A percentile compares a stretch with the other conserved stretches of the same genome.
These are phyloP conservation scores for Iphiclides podalirius DNA, from an alignment of 2,888 invertebrate genomes.

Conservation along the genomic window DNA sequence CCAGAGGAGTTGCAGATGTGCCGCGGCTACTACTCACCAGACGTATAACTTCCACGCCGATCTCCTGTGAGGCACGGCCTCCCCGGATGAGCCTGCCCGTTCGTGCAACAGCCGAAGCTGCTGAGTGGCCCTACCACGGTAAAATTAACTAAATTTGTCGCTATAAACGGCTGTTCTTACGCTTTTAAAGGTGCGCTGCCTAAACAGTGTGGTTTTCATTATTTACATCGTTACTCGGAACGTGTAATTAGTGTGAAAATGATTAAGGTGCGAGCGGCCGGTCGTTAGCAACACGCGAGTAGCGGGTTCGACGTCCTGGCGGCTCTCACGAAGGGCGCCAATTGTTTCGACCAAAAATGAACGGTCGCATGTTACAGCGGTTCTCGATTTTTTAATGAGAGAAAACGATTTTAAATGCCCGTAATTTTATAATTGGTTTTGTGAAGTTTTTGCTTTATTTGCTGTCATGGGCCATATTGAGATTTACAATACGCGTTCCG, in stretches of 20 bases:
- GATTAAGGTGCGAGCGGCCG: constrained; percentile 52
- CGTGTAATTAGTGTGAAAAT: constrained; percentile 53
- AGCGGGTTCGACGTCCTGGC: constrained; percentile 49
- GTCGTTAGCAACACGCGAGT: constrained; percentile 53
- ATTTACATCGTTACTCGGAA: constrained; percentile 34
- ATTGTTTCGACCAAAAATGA: constrained; percentile 29
- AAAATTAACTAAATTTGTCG: too few relatives aligned
- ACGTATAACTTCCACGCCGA: too few relatives aligned
- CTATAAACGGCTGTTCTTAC: too few relatives aligned
- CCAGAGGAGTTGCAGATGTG: too few relatives aligned
- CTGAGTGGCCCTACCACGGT: too few relatives aligned
- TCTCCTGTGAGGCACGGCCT: too few relatives aligned
- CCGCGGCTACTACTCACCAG: too few relatives aligned
- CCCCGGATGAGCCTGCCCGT: too few relatives aligned
- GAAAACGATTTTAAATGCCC: constrained; percentile 19
- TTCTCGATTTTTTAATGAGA: constrained; percentile 27
- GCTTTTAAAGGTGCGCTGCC: constrained; percentile 17
- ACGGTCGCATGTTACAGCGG: constrained; percentile 34
- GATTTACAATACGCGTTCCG: too few relatives aligned
- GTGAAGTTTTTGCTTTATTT: too few relatives aligned
- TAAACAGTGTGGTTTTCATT: constrained; percentile 30
- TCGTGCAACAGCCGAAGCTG: too few relatives aligned
- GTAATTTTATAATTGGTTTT: not conserved
- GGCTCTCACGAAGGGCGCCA: constrained; percentile 44
- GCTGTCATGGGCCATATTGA: too few relatives aligned